Evolutionary conservation across 2,113 vertebrate species (phyloP).

Genomic region (Haplotaxodon microlepis): DNA sequence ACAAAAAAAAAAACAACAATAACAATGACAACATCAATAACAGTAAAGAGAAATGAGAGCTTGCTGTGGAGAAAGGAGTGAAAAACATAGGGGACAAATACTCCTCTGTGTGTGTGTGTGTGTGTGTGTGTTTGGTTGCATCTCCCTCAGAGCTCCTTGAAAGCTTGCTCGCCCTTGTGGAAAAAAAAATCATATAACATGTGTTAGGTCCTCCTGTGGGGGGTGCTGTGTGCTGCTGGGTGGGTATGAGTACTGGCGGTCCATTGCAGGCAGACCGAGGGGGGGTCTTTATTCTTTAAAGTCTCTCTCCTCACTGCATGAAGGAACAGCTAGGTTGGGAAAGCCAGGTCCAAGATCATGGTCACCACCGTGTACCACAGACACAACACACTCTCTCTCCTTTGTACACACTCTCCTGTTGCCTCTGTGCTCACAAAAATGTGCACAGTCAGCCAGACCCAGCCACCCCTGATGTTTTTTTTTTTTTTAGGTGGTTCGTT

Average conservation of each 20-base stretch:
- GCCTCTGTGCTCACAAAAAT: constrained; percentile 13
- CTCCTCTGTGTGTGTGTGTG: not conserved
- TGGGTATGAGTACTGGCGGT: constrained; percentile 38
- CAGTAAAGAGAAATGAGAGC: constrained; percentile 40
- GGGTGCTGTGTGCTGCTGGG: constrained; percentile 34
- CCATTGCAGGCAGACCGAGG: constrained; percentile 25
- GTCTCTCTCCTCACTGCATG: constrained; percentile 60
- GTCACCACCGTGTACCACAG: constrained; percentile 42
- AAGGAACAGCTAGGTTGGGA: constrained; percentile 56
- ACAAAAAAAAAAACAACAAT: not conserved
- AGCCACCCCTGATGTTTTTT: not conserved
- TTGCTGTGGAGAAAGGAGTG: constrained; percentile 30
- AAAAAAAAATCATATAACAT: constrained; percentile 20
- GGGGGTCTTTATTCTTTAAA: constrained; percentile 58
- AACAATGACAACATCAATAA: constrained; percentile 51
- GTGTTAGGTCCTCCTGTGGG: constrained; percentile 23
- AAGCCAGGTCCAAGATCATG: constrained; percentile 46
- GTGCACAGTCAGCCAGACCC: constrained; percentile 41
- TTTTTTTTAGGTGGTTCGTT: constrained; percentile 65
- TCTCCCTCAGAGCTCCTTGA: constrained; percentile 31
- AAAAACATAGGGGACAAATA: constrained; percentile 21
- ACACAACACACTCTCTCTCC: constrained; percentile 3
- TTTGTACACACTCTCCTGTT: constrained; percentile 13
- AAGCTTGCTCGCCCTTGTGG: constrained; percentile 1
- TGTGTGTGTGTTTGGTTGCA: not conserved